A percentile compares a stretch with the other conserved stretches of the same genome.
Conservation (phyloP, 2,888 invertebrate genomes). For the Helobdella robusta region DNA sequence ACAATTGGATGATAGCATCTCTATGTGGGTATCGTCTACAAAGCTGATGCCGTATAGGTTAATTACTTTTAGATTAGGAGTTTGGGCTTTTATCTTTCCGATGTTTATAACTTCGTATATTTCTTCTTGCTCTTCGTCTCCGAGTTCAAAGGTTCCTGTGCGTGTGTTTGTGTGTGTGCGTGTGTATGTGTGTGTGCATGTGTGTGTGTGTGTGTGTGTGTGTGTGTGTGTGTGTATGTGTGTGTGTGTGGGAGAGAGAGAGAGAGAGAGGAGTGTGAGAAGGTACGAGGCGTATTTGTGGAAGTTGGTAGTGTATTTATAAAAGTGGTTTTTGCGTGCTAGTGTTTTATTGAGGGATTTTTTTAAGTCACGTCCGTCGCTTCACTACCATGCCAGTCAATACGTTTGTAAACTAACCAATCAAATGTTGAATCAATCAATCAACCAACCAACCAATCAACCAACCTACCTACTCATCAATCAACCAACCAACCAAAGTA, state of each 20-base stretch:
- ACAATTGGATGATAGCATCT: conserved; percentile 77
- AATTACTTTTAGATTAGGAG: conserved; percentile 53
- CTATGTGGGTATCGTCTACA: conserved; percentile 95
- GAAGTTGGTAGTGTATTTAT: too few relatives aligned
- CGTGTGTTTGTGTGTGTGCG: not conserved
- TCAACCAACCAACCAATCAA: too few relatives aligned
- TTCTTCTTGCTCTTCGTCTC: conserved; percentile 91
- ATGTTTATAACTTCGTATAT: conserved; percentile 77
- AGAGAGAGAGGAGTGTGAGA: not conserved
- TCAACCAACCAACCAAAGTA: too few relatives aligned
- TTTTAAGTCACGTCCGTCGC: too few relatives aligned
- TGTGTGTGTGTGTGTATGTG: conserved; percentile 10
- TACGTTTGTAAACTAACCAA: too few relatives aligned
- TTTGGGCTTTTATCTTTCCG: conserved; percentile 71
- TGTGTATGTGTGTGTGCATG: not conserved
- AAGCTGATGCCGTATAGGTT: conserved; percentile 97
- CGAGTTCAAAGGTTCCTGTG: conserved; percentile 49
- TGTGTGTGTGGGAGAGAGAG: too few relatives aligned
- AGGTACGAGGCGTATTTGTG: conserved; percentile 8
- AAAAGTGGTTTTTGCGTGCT: too few relatives aligned
- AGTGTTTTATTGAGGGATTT: too few relatives aligned
- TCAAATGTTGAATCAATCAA: too few relatives aligned
- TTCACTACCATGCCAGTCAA: too few relatives aligned
- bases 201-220: not conserved
- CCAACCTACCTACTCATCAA: too few relatives aligned